These are phyloP conservation scores for Potamarius usumacintae DNA, from an alignment of 2,113 vertebrate genomes.

Conservation along the genomic window DNA sequence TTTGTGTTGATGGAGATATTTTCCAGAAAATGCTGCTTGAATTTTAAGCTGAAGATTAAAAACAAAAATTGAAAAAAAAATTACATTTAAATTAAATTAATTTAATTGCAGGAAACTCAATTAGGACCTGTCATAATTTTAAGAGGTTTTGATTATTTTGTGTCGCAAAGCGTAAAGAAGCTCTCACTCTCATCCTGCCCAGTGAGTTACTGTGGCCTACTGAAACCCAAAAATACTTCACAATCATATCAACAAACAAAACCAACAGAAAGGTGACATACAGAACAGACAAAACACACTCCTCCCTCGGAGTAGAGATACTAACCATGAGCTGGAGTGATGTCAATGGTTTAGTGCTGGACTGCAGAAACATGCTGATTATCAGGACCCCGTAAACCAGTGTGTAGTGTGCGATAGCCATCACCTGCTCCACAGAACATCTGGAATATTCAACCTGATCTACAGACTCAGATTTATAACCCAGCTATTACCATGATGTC, in stretches of 20 bases:
- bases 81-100: neutral
- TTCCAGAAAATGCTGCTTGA: too few species aligned
- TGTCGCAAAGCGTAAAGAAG: too few species aligned
- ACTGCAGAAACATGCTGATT: conserved; percentile 69
- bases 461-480: conserved; percentile 32
- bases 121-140: too few species aligned
- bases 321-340: conserved; percentile 74
- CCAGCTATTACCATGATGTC: conserved; percentile 43
- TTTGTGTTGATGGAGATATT: too few species aligned
- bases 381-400: conserved; percentile 76
- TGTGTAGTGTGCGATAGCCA: conserved; percentile 73
- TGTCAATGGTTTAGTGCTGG: conserved; percentile 73
- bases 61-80: neutral
- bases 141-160: too few species aligned
- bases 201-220: neutral
- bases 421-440: conserved; percentile 48
- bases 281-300: neutral
- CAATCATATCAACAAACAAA: neutral
- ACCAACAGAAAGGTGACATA: neutral
- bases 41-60: neutral
- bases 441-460: neutral
- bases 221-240: neutral
- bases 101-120: neutral
- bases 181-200: too few species aligned
- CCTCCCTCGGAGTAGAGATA: neutral